A percentile compares a stretch with the other conserved stretches of the same genome.
phyloP scores from a whole-genome alignment of 2,888 invertebrate genomes.

The Pomacea canaliculata region DNA sequence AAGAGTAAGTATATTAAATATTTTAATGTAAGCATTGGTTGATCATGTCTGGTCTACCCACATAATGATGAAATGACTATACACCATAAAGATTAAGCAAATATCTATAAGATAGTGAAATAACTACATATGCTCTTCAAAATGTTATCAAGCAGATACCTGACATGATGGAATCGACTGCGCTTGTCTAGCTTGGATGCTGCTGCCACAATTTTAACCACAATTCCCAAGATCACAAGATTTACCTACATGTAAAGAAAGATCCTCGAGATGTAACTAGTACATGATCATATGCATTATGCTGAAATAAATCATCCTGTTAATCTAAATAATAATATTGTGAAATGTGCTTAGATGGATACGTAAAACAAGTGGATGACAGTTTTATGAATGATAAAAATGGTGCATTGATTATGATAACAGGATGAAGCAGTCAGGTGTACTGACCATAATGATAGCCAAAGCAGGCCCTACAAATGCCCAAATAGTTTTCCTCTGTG shows the following conservation, averaged over 20 bases:
- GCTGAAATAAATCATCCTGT: not conserved
- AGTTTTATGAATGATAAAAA: too few relatives aligned
- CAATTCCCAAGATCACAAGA: conserved; percentile 46
- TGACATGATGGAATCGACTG: conserved; percentile 41
- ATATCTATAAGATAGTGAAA: too few relatives aligned
- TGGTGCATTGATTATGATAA: too few relatives aligned
- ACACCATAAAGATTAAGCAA: too few relatives aligned
- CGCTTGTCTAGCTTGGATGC: conserved; percentile 43
- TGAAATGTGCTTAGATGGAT: too few relatives aligned
- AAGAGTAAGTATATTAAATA: too few relatives aligned
- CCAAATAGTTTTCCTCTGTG: conserved; percentile 53
- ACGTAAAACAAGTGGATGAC: too few relatives aligned
- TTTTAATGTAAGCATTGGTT: too few relatives aligned
- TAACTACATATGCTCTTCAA: too few relatives aligned
- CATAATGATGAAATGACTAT: too few relatives aligned
- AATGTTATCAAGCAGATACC: conserved; percentile 27
- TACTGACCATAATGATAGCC: conserved; percentile 55
- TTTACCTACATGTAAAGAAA: conserved; percentile 41
- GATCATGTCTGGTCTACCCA: too few relatives aligned
- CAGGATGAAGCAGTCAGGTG: too few relatives aligned
- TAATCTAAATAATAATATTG: not conserved
- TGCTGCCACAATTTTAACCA: conserved; percentile 46
- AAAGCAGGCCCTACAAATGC: conserved; percentile 60
- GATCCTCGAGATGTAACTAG: not conserved
- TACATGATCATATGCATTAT: not conserved